phyloP scores from a whole-genome alignment of 2,113 vertebrate genomes.

The Dromaius novaehollandiae region DNA sequence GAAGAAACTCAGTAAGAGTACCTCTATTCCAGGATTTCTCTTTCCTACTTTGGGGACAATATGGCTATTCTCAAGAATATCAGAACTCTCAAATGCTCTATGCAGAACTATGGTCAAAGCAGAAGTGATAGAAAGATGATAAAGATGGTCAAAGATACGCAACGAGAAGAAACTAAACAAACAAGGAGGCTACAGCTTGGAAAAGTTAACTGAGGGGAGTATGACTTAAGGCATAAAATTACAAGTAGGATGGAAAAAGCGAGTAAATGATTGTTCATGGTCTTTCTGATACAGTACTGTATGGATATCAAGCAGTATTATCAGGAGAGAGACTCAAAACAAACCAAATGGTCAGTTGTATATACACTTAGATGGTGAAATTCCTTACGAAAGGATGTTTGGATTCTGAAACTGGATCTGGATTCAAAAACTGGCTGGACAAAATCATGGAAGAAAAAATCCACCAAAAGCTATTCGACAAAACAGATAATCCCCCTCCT shows the following conservation, averaged over 20 bases:
- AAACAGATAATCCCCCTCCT: background rate
- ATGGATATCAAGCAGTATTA: background rate
- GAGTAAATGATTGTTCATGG: background rate
- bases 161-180: background rate
- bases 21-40: background rate
- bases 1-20: rapidly evolving
- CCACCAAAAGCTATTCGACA: background rate
- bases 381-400: background rate
- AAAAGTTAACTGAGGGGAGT: background rate
- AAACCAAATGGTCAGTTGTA: background rate
- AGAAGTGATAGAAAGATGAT: background rate
- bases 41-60: background rate
- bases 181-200: background rate
- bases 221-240: background rate
- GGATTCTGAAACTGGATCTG: background rate
- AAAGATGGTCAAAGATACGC: background rate
- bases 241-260: background rate
- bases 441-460: background rate
- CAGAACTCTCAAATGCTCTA: background rate
- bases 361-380: background rate
- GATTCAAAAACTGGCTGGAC: background rate
- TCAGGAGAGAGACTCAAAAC: background rate
- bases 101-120: background rate
- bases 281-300: background rate
- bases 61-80: background rate